Conservation (phyloP, 2,888 invertebrate species). For the Tetramorium bicarinatum region DNA sequence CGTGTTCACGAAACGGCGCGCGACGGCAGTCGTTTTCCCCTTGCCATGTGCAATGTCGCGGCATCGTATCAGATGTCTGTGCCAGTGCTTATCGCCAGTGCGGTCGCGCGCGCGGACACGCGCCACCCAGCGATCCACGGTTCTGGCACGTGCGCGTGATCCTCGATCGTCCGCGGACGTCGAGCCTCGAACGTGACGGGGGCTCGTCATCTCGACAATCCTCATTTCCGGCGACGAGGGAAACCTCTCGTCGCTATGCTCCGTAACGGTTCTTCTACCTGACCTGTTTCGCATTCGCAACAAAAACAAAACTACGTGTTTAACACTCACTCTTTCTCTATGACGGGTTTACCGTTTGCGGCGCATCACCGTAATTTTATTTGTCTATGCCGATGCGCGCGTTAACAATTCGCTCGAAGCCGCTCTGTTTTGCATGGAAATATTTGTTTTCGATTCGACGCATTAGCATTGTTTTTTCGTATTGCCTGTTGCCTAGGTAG, state of each 20-base stretch:
- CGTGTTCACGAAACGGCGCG: neutral
- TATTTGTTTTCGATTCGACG: neutral
- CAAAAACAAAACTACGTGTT: neutral
- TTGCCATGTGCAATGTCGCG: slow-evolving; percentile 76
- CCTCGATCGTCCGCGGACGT: neutral
- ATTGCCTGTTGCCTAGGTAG: too few relatives aligned
- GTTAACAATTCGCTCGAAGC: neutral
- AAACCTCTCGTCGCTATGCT: neutral
- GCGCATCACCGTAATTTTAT: neutral
- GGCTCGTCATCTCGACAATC: too few relatives aligned
- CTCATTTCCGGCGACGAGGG: neutral
- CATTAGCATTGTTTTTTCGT: neutral
- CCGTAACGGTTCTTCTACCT: slow-evolving; percentile 71
- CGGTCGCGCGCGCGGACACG: neutral
- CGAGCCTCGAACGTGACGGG: neutral
- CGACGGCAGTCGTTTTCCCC: neutral
- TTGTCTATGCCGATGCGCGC: neutral
- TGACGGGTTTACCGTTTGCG: too few relatives aligned
- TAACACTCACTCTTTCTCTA: neutral
- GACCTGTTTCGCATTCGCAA: neutral
- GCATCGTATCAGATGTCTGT: slow-evolving; percentile 27
- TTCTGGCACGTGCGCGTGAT: neutral
- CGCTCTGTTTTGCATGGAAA: neutral
- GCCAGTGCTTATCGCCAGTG: slow-evolving; percentile 58
- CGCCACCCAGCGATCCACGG: too few relatives aligned